Base-by-base conservation (phyloP, 2,113 vertebrate species). In the Notothenia rossii region DNA sequence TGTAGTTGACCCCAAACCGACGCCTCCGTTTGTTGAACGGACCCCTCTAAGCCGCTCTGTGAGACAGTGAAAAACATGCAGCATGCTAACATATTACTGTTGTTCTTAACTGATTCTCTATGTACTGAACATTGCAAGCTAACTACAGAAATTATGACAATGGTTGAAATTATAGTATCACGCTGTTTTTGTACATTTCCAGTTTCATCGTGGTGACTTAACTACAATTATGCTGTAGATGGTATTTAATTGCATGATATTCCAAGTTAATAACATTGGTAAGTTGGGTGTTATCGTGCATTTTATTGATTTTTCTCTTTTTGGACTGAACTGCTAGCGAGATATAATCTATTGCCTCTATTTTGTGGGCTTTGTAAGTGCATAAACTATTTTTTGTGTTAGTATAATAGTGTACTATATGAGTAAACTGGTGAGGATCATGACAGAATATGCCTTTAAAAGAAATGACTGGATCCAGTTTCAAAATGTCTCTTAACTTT, bases 221-320 rank as follows among this genome's bases (percentile, higher is more conserved):
- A 78, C 79, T 81, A 75, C 72, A 91, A 18, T 53, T 82, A 66
- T n/a, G 70, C 81, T 83, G 75, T 91, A 81, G 82, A 82, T 89
- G 91, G 84, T 89, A 87, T 90, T 93, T 93, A 89, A 90, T 89
- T 93, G 95, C 94, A 95, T 95, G 95, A 94, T 81, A 82, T 87
- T 91, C 77, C 74, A 69, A 70, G 75, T 90, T 81, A 85, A 82
- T 70, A 87, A 88, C 73, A 22, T 59, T 74, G 83, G 46, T 89
- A 53, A 66, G 75, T 89, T 89, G 82, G 81, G 75, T 94, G 89
- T 92, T 93, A 73, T 83, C 10, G 77, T 87, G 77, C 83, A 73
- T 88, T 91, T 82, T 54, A 22, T 90, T 88, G 22, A 46, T 69
- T 79, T 87, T 67, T 67, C 62, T 81, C 45, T 17, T 88, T 81